Evolutionary conservation across 2,888 invertebrate genomes (phyloP).

Genomic region (Polydrusus cervinus): DNA sequence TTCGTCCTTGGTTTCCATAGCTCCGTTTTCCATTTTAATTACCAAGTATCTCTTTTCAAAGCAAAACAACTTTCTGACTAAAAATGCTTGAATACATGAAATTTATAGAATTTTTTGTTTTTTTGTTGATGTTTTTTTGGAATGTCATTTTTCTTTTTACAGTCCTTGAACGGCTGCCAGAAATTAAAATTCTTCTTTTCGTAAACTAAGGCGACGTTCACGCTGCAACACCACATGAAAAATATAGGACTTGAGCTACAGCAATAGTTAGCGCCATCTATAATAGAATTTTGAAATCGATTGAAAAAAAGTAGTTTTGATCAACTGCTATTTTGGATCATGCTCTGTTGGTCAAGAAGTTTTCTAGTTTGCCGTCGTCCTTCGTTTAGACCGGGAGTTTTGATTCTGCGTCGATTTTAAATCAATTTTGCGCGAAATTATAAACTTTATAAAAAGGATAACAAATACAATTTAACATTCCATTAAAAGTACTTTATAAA

Average conservation of each 20-base stretch:
- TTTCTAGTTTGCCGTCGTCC: conserved; percentile 42
- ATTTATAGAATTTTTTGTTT: conserved; percentile 35
- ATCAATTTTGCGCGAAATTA: conserved; percentile 18
- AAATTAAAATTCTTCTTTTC: conserved; percentile 8
- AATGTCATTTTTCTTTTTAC: conserved; percentile 36
- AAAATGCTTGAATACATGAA: conserved; percentile 30
- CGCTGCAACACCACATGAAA: too few species aligned
- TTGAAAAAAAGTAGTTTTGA: not conserved
- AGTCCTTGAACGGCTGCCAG: conserved; percentile 26
- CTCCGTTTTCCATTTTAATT: conserved; percentile 2
- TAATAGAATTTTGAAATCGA: not conserved
- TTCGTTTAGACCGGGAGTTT: conserved; percentile 44
- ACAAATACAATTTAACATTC: not conserved
- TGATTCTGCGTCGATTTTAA: conserved; percentile 46
- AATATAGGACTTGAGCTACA: not conserved
- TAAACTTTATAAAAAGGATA: conserved; percentile 11
- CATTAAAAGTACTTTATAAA: conserved; percentile 12
- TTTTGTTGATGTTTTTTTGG: conserved; percentile 45
- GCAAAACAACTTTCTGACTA: conserved; percentile 19
- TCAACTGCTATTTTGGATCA: not conserved
- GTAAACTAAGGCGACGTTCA: not conserved
- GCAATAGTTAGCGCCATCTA: not conserved
- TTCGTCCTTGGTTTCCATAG: conserved; percentile 41
- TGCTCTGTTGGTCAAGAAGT: conserved; percentile 32
- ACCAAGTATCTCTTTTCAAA: not conserved